Base-by-base conservation (phyloP, 2,113 vertebrate genomes). In the Hystrix cristata region DNA sequence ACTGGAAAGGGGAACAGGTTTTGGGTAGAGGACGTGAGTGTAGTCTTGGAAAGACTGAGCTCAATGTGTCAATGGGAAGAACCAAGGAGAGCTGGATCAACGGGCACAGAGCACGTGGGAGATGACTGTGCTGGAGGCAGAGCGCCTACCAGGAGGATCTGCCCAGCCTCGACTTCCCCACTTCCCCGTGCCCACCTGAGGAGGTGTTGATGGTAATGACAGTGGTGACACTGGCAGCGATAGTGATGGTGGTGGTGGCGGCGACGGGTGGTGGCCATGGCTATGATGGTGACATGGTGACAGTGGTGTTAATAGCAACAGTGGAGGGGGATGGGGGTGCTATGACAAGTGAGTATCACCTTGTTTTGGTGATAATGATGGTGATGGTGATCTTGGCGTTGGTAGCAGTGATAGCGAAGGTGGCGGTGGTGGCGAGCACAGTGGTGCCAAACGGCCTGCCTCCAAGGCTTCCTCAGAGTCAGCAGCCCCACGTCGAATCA, bases 81-180 rank as follows among this genome's bases (percentile, higher is more conserved):
- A 43, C 46, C 51, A 13, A 14, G 0, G 29, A 46, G 3, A 25
- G 55, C 0, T n/a, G 60, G 48, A 25, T 0, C 14, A 34, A 34
- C 0, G 19, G 23, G 7, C 3, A 3, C 3, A 34, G 60, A 83
- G 82, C 27, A 38, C 5, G 0, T 38, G 55, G 88, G 46, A 86
- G 55, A 23, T 3, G 27, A 7, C 0, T 5, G 57, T 31, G 34
- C 53, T 87, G 13, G 76, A 71, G 60, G 13, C 23, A 11, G 76
- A 27, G 62, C 72, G 6, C 65, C 1, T 60, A 38, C 23, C 3
- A 16, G 57, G n/a, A 72, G 91, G 87, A 0, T 21, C n/a, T 7
- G 29, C 38, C 5, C 5, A 5, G 82, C 15, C 67, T 79, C 82
- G 16, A 12, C 16, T 5, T n/a, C 25, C 46, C 21, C 1, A 2